Conservation (phyloP, 2,888 invertebrate genomes). For the Branchinecta sandiegonensis region DNA sequence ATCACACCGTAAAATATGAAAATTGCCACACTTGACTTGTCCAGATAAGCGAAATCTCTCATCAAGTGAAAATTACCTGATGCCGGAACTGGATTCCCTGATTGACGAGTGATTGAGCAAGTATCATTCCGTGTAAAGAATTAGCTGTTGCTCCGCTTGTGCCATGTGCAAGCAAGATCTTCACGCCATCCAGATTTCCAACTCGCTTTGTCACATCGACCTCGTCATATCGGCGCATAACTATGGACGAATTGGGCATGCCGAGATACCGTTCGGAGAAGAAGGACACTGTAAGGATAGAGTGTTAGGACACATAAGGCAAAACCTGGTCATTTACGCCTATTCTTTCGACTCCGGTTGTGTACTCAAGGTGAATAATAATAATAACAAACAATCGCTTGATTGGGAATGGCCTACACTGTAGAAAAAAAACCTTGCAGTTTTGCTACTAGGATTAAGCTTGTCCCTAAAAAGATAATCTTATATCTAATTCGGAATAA, state of each 20-base stretch:
- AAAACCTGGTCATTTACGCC: no score
- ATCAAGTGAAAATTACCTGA: neutral
- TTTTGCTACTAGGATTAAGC: no score
- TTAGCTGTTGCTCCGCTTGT: neutral
- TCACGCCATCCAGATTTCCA: conserved; percentile 48
- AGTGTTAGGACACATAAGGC: neutral
- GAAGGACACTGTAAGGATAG: conserved; percentile 51
- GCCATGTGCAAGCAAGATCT: conserved; percentile 11
- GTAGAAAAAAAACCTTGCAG: no score
- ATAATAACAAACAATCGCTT: no score
- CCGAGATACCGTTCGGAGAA: conserved; percentile 84
- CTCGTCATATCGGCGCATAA: conserved; percentile 53
- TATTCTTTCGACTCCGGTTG: no score
- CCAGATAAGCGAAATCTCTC: neutral
- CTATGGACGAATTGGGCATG: conserved; percentile 46
- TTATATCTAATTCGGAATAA: no score
- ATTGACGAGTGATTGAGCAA: conserved; percentile 7
- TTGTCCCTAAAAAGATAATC: no score
- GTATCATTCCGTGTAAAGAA: conserved; percentile 11
- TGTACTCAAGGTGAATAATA: no score
- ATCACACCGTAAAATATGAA: no score
- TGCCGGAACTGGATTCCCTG: conserved; percentile 2
- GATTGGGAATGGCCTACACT: no score
- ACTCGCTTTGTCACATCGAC: conserved; percentile 65
- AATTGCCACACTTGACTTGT: no score